Percentiles rank a stretch among this genome's conserved stretches.
These are phyloP conservation scores for Melanotaenia pygmaea DNA, from an alignment of 2,797 vertebrate genomes.

Conservation along the genomic window DNA sequence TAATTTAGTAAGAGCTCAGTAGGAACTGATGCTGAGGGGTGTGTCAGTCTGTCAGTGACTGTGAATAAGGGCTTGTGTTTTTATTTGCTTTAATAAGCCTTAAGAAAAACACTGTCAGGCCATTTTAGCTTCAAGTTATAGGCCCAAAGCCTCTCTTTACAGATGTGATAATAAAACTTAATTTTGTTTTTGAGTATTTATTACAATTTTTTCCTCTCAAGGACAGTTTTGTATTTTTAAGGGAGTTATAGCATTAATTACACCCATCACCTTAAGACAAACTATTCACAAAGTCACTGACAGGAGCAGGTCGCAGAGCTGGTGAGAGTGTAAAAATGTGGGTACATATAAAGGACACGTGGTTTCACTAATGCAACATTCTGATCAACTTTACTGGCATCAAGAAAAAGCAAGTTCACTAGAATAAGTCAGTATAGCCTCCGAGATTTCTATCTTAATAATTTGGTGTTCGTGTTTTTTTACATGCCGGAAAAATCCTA, in stretches of 20 bases:
- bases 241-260: conserved; percentile 1
- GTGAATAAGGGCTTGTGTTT: neutral
- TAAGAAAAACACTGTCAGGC: neutral
- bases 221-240: conserved; percentile 1
- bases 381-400: conserved; percentile 1
- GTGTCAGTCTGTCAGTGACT: neutral
- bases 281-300: conserved; percentile 1
- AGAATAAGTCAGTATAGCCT: neutral
- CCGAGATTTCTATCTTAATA: neutral
- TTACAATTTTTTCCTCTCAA: neutral
- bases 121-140: no score
- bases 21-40: neutral
- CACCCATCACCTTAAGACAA: neutral
- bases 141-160: neutral
- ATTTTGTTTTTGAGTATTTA: neutral
- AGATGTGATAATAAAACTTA: neutral
- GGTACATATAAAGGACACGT: conserved; percentile 13
- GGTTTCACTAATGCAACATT: neutral
- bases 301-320: conserved; percentile 1
- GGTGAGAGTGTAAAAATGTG: neutral
- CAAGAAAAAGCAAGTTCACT: neutral
- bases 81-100: neutral
- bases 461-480: neutral
- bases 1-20: neutral
- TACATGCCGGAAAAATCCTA: neutral